A percentile compares a stretch with the other conserved stretches of the same genome.
phyloP scores from a whole-genome alignment of 2,113 vertebrate genomes.

The Pan paniscus region DNA sequence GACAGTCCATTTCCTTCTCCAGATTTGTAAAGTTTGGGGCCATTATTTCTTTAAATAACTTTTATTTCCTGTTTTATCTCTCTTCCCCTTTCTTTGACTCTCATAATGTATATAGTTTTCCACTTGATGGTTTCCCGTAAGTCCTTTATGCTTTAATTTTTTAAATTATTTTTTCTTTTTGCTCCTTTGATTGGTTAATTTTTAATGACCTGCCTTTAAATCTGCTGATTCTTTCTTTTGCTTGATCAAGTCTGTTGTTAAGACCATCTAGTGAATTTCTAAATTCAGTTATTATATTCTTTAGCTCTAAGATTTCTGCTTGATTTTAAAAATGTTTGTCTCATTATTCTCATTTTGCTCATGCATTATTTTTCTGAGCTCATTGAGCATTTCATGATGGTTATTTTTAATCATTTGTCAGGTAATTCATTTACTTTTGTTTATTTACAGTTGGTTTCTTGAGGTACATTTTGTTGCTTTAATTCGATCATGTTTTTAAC shows the following conservation, averaged over 20 bases:
- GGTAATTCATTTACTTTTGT: not conserved
- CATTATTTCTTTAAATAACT: not conserved
- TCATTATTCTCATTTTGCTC: not conserved
- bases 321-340: not conserved
- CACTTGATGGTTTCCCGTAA: not conserved
- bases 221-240: not conserved
- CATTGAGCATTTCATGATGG: not conserved
- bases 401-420: not conserved
- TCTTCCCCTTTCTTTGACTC: not conserved
- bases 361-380: not conserved
- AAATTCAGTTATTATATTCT: not conserved
- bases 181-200: not conserved
- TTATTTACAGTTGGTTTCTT: not conserved
- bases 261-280: not conserved
- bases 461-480: not conserved
- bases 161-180: not conserved
- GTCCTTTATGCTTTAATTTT: not conserved
- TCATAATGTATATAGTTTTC: not conserved
- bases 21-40: not conserved
- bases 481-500: not conserved
- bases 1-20: not conserved
- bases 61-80: not conserved
- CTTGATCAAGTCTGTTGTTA: not conserved
- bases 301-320: not conserved
- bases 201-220: not conserved